phyloP scores from a whole-genome alignment of 2,888 invertebrate genomes.

The Gerris lacustris region DNA sequence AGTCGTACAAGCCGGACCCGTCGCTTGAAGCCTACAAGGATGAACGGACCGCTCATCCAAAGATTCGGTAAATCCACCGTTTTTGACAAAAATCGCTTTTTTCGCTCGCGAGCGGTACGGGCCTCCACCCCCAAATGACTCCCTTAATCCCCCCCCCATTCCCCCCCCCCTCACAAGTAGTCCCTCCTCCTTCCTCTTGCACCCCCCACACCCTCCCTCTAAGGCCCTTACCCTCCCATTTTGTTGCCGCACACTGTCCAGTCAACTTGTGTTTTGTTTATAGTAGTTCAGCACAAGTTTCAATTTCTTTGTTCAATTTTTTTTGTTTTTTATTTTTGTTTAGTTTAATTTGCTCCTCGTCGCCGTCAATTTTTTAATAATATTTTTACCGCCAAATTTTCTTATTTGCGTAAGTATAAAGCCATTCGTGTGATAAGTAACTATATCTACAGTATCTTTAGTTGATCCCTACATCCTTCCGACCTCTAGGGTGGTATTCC shows the following conservation, averaged over 20 bases:
- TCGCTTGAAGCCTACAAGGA: neutral
- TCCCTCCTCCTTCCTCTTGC: slow-evolving; percentile 18
- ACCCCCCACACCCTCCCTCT: slow-evolving; percentile 20
- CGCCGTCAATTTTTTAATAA: slow-evolving; percentile 18
- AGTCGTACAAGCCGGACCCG: neutral
- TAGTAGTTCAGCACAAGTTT: slow-evolving; percentile 39
- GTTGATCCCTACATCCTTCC: no score
- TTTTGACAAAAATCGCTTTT: neutral
- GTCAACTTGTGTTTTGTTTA: slow-evolving; percentile 51
- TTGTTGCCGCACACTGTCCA: slow-evolving; percentile 51
- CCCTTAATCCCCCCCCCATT: slow-evolving; percentile 16
- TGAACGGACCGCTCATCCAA: neutral
- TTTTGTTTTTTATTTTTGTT: slow-evolving; percentile 17
- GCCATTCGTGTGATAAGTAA: no score
- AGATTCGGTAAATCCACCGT: neutral
- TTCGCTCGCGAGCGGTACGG: neutral
- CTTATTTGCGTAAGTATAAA: slow-evolving; percentile 9
- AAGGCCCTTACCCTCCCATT: slow-evolving; percentile 37
- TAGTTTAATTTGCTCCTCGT: slow-evolving; percentile 22
- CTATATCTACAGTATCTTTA: no score
- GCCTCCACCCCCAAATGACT: slow-evolving; percentile 3
- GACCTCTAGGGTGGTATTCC: no score
- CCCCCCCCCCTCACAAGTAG: neutral
- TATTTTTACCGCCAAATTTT: slow-evolving; percentile 24
- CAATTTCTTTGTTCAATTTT: slow-evolving; percentile 26